Evolutionary conservation across 1,140 invertebrate species (phyloP).

Genomic region (Lethocerus indicus): DNA sequence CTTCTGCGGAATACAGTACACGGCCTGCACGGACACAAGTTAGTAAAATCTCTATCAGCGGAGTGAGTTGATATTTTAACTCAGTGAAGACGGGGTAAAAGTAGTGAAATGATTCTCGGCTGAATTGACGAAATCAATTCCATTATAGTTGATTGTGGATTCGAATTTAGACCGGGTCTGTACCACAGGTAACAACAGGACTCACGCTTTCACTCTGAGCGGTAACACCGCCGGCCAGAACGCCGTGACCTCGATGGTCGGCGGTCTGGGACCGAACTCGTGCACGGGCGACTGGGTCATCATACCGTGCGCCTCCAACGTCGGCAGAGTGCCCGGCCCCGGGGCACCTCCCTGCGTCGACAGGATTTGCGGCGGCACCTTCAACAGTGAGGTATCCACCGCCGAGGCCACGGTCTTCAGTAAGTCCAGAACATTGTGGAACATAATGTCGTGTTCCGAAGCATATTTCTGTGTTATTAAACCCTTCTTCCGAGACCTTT

Average conservation of each 20-base stretch:
- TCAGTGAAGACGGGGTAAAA: too few species aligned
- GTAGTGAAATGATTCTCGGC: neutral
- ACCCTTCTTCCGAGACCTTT: too few species aligned
- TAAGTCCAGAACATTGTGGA: too few species aligned
- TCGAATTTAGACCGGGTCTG: too few species aligned
- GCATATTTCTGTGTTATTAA: too few species aligned
- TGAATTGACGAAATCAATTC: neutral
- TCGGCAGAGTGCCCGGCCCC: constrained; percentile 31
- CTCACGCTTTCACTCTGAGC: constrained; percentile 48
- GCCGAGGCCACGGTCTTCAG: constrained; percentile 41
- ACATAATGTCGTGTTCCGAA: too few species aligned
- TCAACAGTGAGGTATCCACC: constrained; percentile 40
- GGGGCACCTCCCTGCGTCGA: constrained; percentile 43
- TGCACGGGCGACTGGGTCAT: constrained; percentile 60
- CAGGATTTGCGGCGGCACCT: constrained; percentile 50
- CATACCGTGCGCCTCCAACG: constrained; percentile 53
- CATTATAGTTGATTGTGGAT: too few species aligned
- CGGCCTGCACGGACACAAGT: constrained; percentile 48
- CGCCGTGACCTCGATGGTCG: constrained; percentile 44
- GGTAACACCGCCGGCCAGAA: constrained; percentile 42
- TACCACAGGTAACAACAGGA: constrained; percentile 42
- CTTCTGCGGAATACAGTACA: constrained; percentile 75
- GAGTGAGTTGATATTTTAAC: too few species aligned
- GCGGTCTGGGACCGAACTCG: constrained; percentile 34
- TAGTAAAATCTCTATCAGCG: constrained; percentile 9